These are phyloP conservation scores for Drosophila obscura DNA, from an alignment of 1,140 invertebrate species.

Conservation along the genomic window DNA sequence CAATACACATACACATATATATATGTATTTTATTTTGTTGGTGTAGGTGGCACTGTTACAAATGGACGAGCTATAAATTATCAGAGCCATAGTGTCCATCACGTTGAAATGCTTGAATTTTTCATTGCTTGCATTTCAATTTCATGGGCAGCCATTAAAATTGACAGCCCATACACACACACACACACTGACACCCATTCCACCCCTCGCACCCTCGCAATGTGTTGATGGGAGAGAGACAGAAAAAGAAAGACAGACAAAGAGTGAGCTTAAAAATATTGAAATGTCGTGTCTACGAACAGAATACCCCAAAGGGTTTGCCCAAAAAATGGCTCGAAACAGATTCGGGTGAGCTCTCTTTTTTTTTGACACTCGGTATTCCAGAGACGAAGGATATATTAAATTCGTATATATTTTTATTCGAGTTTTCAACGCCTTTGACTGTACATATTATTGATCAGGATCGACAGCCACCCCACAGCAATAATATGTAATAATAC, in stretches of 20 bases:
- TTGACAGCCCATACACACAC: constrained; percentile 54
- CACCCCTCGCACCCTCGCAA: constrained; percentile 14
- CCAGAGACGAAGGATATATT: too few species aligned
- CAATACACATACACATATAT: not conserved
- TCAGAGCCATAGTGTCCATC: constrained; percentile 68
- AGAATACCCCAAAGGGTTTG: not conserved
- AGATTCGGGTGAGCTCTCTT: not conserved
- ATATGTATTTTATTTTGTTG: constrained; percentile 5
- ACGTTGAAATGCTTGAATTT: constrained; percentile 79
- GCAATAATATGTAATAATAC: too few species aligned
- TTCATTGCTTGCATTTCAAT: constrained; percentile 78
- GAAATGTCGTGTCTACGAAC: constrained; percentile 5
- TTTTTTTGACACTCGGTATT: not conserved
- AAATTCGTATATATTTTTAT: too few species aligned
- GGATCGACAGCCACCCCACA: too few species aligned
- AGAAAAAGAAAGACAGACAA: constrained; percentile 1
- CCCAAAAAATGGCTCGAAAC: constrained; percentile 9
- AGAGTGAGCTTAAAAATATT: constrained; percentile 17
- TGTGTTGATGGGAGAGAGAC: constrained; percentile 42
- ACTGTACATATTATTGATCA: too few species aligned
- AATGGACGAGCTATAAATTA: constrained; percentile 71
- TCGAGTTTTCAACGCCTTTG: too few species aligned
- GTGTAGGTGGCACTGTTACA: constrained; percentile 35
- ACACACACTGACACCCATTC: constrained; percentile 5
- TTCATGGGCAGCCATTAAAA: constrained; percentile 79